These are phyloP conservation scores for Aplochiton taeniatus DNA, from an alignment of 2,797 vertebrate genomes.

Conservation along the genomic window DNA sequence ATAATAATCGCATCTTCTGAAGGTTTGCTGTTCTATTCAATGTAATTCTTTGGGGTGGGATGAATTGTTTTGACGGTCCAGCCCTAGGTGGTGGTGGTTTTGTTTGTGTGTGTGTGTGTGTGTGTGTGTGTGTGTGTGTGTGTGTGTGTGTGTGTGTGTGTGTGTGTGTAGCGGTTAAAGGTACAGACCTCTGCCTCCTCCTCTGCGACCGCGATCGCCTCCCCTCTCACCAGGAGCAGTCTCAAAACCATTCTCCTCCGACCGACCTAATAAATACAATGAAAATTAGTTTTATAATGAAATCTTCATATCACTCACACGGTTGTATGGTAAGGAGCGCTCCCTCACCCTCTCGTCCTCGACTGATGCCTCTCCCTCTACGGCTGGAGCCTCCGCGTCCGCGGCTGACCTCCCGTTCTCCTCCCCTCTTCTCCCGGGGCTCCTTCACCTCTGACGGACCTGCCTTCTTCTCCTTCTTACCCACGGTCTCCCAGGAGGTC, in stretches of 20 bases:
- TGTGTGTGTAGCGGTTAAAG: no score
- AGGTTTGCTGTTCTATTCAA: no score
- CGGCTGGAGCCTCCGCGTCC: conserved; percentile 84
- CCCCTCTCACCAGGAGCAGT: conserved; percentile 82
- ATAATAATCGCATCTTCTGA: no score
- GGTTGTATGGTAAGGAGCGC: no score
- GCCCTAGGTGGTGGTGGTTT: no score
- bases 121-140: no score
- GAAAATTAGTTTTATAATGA: not conserved
- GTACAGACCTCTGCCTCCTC: conserved; percentile 86
- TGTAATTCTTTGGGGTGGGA: no score
- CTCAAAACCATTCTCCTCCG: conserved; percentile 94
- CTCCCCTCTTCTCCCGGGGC: conserved; percentile 84
- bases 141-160: no score
- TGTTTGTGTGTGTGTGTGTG: no score
- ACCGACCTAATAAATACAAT: conserved; percentile 71
- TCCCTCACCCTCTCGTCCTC: conserved; percentile 83
- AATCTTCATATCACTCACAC: not conserved
- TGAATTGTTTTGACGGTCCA: no score
- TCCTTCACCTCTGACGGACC: conserved; percentile 81
- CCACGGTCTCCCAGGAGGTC: conserved; percentile 98
- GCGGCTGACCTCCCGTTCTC: conserved; percentile 83
- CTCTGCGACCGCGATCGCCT: conserved; percentile 86
- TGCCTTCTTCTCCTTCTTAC: conserved; percentile 93
- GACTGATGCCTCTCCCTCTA: conserved; percentile 85